These are phyloP conservation scores for Formica aserva DNA, from an alignment of 2,888 invertebrate species.

Conservation along the genomic window DNA sequence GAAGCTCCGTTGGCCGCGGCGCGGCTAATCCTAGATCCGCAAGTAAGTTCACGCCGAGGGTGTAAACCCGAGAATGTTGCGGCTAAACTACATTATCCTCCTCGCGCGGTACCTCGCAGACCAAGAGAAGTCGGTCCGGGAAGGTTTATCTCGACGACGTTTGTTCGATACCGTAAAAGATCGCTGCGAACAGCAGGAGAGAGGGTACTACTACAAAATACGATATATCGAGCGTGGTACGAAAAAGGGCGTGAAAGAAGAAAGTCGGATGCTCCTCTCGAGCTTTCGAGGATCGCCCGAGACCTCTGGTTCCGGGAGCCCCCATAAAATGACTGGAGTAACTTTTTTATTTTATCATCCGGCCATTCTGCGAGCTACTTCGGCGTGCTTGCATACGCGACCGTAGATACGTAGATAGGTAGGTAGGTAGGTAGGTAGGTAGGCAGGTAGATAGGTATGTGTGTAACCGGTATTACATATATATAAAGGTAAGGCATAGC, in stretches of 20 bases:
- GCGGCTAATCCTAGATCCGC: conserved; percentile 74
- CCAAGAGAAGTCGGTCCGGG: conserved; percentile 48
- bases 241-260: conserved; percentile 18
- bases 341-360: conserved; percentile 77
- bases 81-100: conserved; percentile 71
- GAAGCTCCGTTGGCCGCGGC: conserved; percentile 66
- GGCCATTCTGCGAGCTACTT: conserved; percentile 59
- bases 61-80: conserved; percentile 79
- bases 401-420: background rate
- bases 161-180: conserved; percentile 75
- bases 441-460: background rate
- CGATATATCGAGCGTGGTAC: conserved; percentile 19
- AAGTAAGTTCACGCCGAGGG: conserved; percentile 71
- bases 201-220: background rate
- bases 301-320: conserved; percentile 64
- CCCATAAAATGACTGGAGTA: conserved; percentile 76
- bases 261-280: conserved; percentile 11
- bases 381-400: conserved; percentile 40
- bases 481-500: background rate
- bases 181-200: conserved; percentile 54
- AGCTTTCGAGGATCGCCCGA: conserved; percentile 52
- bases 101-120: conserved; percentile 60
- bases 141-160: conserved; percentile 71
- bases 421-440: background rate
- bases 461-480: background rate